Evolutionary conservation across 2,888 invertebrate genomes (phyloP), one percentile per base, ranked within the genome.

Genomic region (Notodonta dromedarius): DNA sequence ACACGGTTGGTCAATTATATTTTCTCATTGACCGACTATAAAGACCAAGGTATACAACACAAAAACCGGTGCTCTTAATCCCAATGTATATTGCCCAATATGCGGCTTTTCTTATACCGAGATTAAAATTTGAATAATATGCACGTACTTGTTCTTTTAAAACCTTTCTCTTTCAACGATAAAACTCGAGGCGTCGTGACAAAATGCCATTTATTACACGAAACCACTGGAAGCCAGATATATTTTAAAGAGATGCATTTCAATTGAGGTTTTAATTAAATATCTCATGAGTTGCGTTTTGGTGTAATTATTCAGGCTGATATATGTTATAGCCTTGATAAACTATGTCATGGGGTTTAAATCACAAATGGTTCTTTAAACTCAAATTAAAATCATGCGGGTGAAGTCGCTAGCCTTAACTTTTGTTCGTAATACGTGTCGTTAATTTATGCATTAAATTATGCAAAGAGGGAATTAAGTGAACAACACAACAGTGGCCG

Each of bases 21-120:
- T 73, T 69, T 63, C 59, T 54, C 55, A 60, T 66, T 71, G 71
- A 65, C 59, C 63, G 56, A 54, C 14, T 53, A 64, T 71, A 67
- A 65, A 71, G 50, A 62, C 57, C 74, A 74, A 74, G 74, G 74
- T 65, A 52, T 53, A 60, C 67, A 13, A 63, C 60, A 54, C 42
- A 42, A 58, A 60, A 63, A 55, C 52, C 32, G 24, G 13, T 57
- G 58, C 42, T 58, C 63, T 66, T 67, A 67, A 62, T 62, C 55
- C 55, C 53, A 54, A 59, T 51, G 42, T 39, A 44, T 5, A 48
- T 71, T 71, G n/a, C 56, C 40, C 57, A 73, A 66, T 59, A 54
- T 40, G 14, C 54, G 54, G 60, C 62, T 73, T 69, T 73, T 60
- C 57, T 66, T 59, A 12, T 14, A 46, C 46, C 50, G 14, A 57